A percentile compares a stretch with the other conserved stretches of the same genome.
phyloP scores from a whole-genome alignment of 1,140 invertebrate genomes.

The Pteromalus puparum region DNA sequence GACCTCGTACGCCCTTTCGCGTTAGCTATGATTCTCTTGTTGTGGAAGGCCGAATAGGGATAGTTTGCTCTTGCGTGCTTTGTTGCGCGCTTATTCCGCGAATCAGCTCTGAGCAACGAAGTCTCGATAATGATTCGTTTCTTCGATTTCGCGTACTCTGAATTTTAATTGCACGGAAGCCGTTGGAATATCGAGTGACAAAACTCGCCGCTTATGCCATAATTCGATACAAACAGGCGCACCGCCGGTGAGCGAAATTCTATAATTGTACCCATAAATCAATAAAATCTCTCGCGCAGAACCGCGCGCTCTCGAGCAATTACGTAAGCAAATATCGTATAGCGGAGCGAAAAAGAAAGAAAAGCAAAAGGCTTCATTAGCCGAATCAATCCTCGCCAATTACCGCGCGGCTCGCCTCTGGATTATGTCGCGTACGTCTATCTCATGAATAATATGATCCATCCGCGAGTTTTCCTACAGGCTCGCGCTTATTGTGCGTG shows the following conservation, averaged over 20 bases:
- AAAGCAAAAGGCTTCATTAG: constrained; percentile 27
- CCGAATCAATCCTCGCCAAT: constrained; percentile 38
- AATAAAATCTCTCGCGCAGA: not conserved
- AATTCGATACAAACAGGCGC: too few species aligned
- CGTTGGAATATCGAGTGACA: too few species aligned
- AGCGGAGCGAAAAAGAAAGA: not conserved
- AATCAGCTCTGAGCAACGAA: too few species aligned
- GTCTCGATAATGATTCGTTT: too few species aligned
- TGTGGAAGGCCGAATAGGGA: not conserved
- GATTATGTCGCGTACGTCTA: not conserved
- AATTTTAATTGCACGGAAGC: too few species aligned
- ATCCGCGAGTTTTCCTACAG: constrained; percentile 31
- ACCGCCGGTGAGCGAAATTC: too few species aligned
- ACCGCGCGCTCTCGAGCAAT: not conserved
- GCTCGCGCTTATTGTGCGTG: not conserved
- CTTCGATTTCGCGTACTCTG: too few species aligned
- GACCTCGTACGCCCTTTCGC: constrained; percentile 43
- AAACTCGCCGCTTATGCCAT: too few species aligned
- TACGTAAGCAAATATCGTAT: not conserved
- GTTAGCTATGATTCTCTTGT: not conserved
- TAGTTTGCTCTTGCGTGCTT: not conserved
- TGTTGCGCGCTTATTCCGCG: not conserved
- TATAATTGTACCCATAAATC: not conserved
- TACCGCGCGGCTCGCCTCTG: constrained; percentile 31
- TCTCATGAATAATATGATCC: constrained; percentile 41